Evolutionary conservation across 2,888 invertebrate species (phyloP).

Genomic region (Xestia c-nigrum): DNA sequence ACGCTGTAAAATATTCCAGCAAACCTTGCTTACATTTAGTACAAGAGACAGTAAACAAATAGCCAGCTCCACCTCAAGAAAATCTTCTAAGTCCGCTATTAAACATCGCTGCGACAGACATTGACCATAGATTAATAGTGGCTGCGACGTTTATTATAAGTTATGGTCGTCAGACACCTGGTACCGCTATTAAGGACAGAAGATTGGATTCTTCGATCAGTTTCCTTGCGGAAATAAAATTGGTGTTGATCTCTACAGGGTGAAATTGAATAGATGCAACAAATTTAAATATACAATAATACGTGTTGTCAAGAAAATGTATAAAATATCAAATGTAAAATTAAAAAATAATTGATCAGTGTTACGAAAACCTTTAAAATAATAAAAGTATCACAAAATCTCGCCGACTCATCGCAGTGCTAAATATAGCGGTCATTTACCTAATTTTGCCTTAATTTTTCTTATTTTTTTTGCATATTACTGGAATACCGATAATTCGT

Average conservation of each 20-base stretch:
- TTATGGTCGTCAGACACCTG: constrained; percentile 47
- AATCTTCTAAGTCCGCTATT: constrained; percentile 48
- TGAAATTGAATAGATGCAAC: too few species aligned
- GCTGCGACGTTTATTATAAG: constrained; percentile 35
- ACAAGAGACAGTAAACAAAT: constrained; percentile 40
- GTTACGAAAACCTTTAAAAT: too few species aligned
- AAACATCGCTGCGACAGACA: constrained; percentile 35
- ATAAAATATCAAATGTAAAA: too few species aligned
- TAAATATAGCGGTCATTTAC: too few species aligned
- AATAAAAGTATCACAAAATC: too few species aligned
- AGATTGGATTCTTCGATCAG: constrained; percentile 25
- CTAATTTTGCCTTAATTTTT: too few species aligned
- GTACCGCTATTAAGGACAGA: not conserved
- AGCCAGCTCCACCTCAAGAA: constrained; percentile 17
- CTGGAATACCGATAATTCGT: too few species aligned
- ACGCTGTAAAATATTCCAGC: constrained; percentile 13
- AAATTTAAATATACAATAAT: too few species aligned
- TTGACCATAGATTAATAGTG: constrained; percentile 55
- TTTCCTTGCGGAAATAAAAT: constrained; percentile 14
- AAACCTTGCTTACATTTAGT: constrained; percentile 7
- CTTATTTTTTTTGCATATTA: too few species aligned
- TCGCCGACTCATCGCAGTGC: too few species aligned
- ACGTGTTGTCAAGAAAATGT: too few species aligned
- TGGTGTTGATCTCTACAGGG: not conserved
- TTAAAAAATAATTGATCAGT: too few species aligned